Conservation (phyloP, 2,797 vertebrate genomes). For the Micrastur ruficollis region DNA sequence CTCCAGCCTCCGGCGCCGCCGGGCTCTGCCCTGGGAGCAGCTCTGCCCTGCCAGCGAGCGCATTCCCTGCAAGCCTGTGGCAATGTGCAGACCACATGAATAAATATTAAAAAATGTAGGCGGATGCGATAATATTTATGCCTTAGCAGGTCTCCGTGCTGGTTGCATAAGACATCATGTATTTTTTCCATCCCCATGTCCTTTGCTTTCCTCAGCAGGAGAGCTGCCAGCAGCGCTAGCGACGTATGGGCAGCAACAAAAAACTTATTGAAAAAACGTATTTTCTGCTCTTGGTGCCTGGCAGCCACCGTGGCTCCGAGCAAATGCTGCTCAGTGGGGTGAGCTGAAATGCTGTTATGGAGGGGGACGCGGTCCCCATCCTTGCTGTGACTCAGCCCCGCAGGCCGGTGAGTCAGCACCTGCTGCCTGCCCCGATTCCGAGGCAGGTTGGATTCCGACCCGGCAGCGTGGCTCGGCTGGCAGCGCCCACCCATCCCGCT, state of each 20-base stretch:
- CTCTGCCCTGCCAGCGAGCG: background rate
- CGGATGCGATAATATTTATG: background rate
- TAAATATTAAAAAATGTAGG: background rate
- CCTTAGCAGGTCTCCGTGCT: background rate
- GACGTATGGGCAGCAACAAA: background rate
- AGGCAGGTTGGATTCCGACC: background rate
- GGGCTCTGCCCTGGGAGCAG: background rate
- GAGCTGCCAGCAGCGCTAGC: background rate
- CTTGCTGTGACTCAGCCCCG: background rate
- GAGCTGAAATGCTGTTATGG: background rate
- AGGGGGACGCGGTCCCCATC: background rate
- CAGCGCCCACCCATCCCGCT: background rate
- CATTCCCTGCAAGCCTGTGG: background rate
- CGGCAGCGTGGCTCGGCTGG: background rate
- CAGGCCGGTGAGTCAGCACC: background rate
- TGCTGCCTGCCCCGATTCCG: background rate
- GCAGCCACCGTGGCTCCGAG: background rate
- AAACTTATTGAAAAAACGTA: background rate
- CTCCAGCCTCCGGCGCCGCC: rapidly evolving
- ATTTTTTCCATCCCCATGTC: background rate
- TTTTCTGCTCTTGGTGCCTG: background rate
- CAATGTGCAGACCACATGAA: background rate
- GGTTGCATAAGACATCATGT: background rate
- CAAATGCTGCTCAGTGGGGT: background rate
- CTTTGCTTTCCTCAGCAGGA: background rate